phyloP scores from a whole-genome alignment of 30 jellyfish, hydroid and myxozoan species.

The Chrysaora quinquecirrha region DNA sequence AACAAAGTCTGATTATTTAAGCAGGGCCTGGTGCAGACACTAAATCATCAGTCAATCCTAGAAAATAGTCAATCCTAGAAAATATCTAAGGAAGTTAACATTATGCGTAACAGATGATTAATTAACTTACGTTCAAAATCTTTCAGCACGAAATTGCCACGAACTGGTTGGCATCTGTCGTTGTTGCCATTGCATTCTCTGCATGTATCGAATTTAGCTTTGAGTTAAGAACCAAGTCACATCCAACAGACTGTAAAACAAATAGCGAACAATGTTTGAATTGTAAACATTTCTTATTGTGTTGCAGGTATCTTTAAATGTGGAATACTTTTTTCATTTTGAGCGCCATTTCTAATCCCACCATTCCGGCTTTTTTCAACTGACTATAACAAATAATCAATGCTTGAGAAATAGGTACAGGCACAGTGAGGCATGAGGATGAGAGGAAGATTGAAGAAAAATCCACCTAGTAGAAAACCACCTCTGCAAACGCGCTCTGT shows the following conservation, averaged over 20 bases:
- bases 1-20: too few relatives aligned
- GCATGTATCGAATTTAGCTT: constrained; percentile 76
- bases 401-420: too few relatives aligned
- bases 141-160: constrained; percentile 54
- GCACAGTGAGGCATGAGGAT: too few relatives aligned
- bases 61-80: too few relatives aligned
- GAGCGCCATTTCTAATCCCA: too few relatives aligned
- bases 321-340: too few relatives aligned
- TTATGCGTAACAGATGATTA: not conserved
- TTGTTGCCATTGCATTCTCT: constrained; percentile 83
- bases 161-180: constrained; percentile 56
- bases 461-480: too few relatives aligned
- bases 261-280: not conserved
- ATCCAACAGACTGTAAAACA: constrained; percentile 74
- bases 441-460: too few relatives aligned
- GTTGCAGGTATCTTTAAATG: not conserved
- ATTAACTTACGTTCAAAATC: constrained; percentile 37
- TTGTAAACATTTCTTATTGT: not conserved
- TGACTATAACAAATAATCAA: too few relatives aligned
- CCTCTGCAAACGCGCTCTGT: too few relatives aligned
- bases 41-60: too few relatives aligned
- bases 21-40: too few relatives aligned
- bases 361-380: not conserved
- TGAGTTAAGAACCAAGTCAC: constrained; percentile 80
- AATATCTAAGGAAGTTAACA: not conserved